Evolutionary conservation across 1,140 invertebrate genomes (phyloP).

Genomic region (Ylistrum balloti): DNA sequence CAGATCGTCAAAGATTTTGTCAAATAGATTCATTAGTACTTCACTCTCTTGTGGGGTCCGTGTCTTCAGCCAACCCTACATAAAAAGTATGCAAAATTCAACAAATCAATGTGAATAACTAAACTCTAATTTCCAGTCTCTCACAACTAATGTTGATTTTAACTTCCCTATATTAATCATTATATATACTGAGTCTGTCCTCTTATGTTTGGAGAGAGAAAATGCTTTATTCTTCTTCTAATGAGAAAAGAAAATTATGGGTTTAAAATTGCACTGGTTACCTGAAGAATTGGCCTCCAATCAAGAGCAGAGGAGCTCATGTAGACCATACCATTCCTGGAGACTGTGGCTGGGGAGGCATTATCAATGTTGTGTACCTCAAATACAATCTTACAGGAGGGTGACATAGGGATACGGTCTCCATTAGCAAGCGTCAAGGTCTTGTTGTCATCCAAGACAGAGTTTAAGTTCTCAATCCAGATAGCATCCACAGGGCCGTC

Average conservation of each 20-base stretch:
- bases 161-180: no score
- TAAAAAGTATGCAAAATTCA: no score
- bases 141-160: no score
- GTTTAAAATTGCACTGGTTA: slow-evolving; percentile 53
- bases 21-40: slow-evolving; percentile 73
- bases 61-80: slow-evolving; percentile 89
- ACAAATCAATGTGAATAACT: no score
- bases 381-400: slow-evolving; percentile 82
- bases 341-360: slow-evolving; percentile 82
- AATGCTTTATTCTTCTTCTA: no score
- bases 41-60: slow-evolving; percentile 87
- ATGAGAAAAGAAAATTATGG: no score
- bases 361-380: slow-evolving; percentile 83
- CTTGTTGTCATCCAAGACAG: slow-evolving; percentile 83
- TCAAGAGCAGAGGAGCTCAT: slow-evolving; percentile 81
- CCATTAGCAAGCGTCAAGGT: slow-evolving; percentile 82
- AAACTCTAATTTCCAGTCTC: no score
- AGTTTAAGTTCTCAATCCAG: slow-evolving; percentile 83
- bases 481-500: slow-evolving; percentile 83
- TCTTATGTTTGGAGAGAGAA: no score
- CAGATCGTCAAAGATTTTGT: slow-evolving; percentile 76
- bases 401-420: slow-evolving; percentile 82
- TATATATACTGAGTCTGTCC: no score
- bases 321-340: slow-evolving; percentile 82
- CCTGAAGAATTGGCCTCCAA: slow-evolving; percentile 81